Conservation (phyloP, 2,797 vertebrate species). For the Heliangelus exortis region DNA sequence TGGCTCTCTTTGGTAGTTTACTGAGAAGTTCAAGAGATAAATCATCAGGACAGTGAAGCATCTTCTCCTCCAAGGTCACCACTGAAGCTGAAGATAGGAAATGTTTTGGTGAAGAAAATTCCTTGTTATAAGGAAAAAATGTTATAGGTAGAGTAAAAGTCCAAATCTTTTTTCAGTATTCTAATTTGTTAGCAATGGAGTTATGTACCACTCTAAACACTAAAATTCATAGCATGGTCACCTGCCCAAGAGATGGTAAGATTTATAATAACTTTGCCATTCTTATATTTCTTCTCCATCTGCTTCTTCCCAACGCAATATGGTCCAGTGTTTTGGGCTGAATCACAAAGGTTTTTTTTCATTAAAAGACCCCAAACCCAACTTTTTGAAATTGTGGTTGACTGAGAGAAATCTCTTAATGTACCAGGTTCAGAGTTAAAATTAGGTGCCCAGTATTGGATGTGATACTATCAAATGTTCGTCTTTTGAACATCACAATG, state of each 20-base stretch:
- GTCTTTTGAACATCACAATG: neutral
- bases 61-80: neutral
- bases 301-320: neutral
- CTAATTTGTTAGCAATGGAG: neutral
- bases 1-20: neutral
- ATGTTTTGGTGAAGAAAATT: neutral
- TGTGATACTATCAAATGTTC: neutral
- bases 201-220: neutral
- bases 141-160: neutral
- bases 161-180: neutral
- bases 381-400: neutral
- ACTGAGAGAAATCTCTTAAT: neutral
- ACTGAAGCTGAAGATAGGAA: neutral
- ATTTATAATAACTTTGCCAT: neutral
- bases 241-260: neutral
- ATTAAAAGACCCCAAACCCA: neutral
- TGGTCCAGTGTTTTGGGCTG: neutral
- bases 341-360: conserved; percentile 13
- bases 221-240: neutral
- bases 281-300: neutral
- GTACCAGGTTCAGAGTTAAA: neutral
- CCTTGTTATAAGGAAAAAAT: neutral
- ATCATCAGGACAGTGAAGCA: neutral
- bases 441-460: neutral
- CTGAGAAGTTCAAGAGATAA: neutral